Base-by-base conservation (phyloP, 2,797 vertebrate species). In the Protosalanx chinensis region DNA sequence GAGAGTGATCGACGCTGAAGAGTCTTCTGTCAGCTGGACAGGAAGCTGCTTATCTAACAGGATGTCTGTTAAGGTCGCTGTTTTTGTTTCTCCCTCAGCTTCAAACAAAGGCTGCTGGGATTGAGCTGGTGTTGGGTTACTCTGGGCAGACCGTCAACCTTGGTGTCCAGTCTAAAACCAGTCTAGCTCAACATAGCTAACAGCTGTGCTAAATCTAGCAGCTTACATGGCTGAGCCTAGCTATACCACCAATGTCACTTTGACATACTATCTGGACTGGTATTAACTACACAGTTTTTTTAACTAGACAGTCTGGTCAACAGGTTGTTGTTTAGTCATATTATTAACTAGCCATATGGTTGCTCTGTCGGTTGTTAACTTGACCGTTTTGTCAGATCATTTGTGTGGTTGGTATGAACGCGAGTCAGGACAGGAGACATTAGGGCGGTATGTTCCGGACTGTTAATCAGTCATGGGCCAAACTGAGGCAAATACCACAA, bases 41-140 rank as follows among this genome's bases (percentile, higher is more conserved):
- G 51, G 41, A 56, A 56, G 51, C 15, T 56, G 51, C 18, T 56
- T 16, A n/a, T 16, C 51, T 16, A 16, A 6, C 18, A 56, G 51
- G 18, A 16, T 16, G 51, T n/a, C 51, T n/a, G 51, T 16, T 16
- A n/a, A 16, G n/a, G 20, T 23, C 10, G 29, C 32, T 77, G 51
- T 65, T 51, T 74, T 65, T 67, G 1, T 65, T 67, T 71, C 62
- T 63, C 46, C 32, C 6, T 68, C 67, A 29, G 5, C 58, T 49
- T n/a, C 12, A 72, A 76, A 81, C 56, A 65, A 68, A 70, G 41
- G 67, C 46, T 76, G 70, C 51, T n/a, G 51, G 51, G 69, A 76
- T 79, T 53, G 18, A 59, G 33, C 59, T n/a, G 18, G 15, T 56
- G 73, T 79, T 79, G 65, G 72, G 70, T 66, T 37, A 53, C 46